phyloP scores from a whole-genome alignment of 1,140 invertebrate genomes.

The Platorchestia sp. region DNA sequence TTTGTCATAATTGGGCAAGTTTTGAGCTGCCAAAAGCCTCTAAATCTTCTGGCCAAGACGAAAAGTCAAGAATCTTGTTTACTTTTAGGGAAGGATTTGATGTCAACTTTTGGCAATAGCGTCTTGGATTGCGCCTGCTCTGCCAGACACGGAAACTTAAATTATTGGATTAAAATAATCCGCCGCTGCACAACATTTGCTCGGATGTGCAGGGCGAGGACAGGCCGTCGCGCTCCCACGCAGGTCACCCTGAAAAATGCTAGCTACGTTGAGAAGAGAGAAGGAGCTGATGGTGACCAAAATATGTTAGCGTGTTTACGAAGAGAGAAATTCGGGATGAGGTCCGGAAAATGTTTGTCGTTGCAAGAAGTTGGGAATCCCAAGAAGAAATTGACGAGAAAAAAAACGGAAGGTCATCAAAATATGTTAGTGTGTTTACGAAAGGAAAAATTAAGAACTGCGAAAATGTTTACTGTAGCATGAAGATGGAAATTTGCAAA shows the following conservation, averaged over 20 bases:
- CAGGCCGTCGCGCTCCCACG: not conserved
- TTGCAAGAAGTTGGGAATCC: not conserved
- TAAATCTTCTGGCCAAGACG: not conserved
- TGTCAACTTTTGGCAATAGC: not conserved
- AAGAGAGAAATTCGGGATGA: not conserved
- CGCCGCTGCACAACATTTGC: not conserved
- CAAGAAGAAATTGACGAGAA: no score
- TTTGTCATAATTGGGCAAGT: not conserved
- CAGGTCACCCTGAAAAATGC: not conserved
- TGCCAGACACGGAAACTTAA: not conserved
- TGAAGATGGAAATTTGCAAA: no score
- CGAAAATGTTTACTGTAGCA: no score
- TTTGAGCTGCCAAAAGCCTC: not conserved
- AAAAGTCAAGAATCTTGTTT: slow-evolving; percentile 2
- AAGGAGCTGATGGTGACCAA: not conserved
- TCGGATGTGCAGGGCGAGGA: not conserved
- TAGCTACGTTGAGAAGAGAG: not conserved
- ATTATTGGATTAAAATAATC: slow-evolving; percentile 3
- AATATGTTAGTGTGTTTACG: no score
- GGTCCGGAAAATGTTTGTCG: not conserved
- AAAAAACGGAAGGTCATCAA: no score
- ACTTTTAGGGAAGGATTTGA: not conserved
- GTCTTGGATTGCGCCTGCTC: not conserved
- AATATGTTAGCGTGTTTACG: not conserved
- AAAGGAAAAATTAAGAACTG: no score